Base-by-base conservation (phyloP, 2,888 invertebrate genomes). In the Agrilus cyanescens region DNA sequence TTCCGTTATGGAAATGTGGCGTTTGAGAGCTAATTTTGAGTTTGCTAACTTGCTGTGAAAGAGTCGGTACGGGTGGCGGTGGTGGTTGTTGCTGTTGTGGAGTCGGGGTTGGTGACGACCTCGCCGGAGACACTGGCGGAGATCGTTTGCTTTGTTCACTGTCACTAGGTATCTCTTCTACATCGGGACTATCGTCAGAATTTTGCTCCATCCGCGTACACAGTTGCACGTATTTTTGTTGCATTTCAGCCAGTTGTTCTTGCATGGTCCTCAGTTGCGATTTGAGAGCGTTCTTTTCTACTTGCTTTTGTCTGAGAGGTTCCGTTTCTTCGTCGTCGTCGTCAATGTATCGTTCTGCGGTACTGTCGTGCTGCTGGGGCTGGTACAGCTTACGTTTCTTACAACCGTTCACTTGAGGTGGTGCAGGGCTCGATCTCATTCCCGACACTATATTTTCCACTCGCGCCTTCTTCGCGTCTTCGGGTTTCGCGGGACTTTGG, bases 371-470 rank as follows among this genome's bases (percentile, higher is more conserved):
- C 61, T 94, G 94, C 66, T 93, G 91, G 10, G 95, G 95, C 60
- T 93, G 91, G 63, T 94, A 94, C 25, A 94, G 74, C 68, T 96
- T 96, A 37, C 95, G 78, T 68, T 96, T 96, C 67, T 93, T 93
- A 69, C 91, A 93, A 38, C 93, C 91, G 68, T 91, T 91, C 53
- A 87, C 85, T 64, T 83, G 81, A 1, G 78, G 75, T 15, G 83
- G 82, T 48, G 82, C 85, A 32, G 88, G 88, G 62, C 87, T 87
- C 50, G 86, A 82, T 50, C 90, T 79, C 87, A 94, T 94, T 52
- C 85, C 86, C 53, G 88, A 90, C 56, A 94, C 89, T 58, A 95
- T 94, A 67, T 90, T 91, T 70, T 95, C 94, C 51, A 94, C 91
- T 54, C 94, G 81, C 34, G 91, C 91, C 56, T 91, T 82, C 69